phyloP scores from a whole-genome alignment of 2,888 invertebrate genomes.

The Drosophila basisetae region DNA sequence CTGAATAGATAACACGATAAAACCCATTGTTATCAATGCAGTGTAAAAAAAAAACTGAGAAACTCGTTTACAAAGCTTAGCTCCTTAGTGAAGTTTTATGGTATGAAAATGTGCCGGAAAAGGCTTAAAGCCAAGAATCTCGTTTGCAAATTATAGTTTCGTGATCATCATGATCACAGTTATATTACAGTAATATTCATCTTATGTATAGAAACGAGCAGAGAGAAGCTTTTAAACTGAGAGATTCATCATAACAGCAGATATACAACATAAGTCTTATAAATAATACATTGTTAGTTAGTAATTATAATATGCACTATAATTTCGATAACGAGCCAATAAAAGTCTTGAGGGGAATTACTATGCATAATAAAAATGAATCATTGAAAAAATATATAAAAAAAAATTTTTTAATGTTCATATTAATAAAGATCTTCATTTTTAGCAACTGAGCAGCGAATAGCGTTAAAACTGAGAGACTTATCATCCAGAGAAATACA shows the following conservation, averaged over 20 bases:
- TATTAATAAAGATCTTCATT: background rate
- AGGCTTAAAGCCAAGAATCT: background rate
- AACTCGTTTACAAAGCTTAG: background rate
- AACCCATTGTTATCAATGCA: background rate
- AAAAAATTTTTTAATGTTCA: too few relatives aligned
- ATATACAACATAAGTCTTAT: background rate
- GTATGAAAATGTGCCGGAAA: background rate
- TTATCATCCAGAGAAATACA: background rate
- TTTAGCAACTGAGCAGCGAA: background rate
- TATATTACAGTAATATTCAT: background rate
- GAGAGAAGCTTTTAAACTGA: background rate
- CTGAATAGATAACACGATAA: background rate
- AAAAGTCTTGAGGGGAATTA: background rate
- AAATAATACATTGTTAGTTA: background rate
- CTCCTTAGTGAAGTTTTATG: background rate
- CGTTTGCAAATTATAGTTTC: background rate
- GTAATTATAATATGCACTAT: background rate
- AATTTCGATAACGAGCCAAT: background rate
- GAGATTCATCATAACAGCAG: background rate
- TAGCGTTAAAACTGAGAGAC: background rate
- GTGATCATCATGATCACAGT: background rate
- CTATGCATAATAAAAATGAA: background rate
- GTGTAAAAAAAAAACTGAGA: background rate
- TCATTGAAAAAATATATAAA: background rate
- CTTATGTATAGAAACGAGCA: background rate